Conservation (phyloP, 2,888 invertebrate genomes). For the Amphipoea lucens region DNA sequence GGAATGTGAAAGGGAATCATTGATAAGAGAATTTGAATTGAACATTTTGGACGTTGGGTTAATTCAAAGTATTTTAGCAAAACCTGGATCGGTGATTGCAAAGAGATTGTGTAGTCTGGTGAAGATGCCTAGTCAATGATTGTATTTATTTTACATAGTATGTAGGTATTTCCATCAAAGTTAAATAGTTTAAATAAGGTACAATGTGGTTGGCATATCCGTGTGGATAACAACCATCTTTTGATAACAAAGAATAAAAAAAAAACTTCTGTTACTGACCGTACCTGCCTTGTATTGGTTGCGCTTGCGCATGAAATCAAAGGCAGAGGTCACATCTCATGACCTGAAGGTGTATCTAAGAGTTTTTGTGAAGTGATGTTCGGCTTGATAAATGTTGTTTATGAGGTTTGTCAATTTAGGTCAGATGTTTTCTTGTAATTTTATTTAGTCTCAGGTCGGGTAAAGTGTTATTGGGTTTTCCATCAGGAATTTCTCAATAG, state of each 20-base stretch:
- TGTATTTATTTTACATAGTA: too few relatives aligned
- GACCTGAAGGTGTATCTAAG: slow-evolving; percentile 17
- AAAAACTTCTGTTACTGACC: not conserved
- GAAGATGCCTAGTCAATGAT: too few relatives aligned
- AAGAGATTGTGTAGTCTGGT: too few relatives aligned
- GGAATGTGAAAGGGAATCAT: not conserved
- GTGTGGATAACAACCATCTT: not conserved
- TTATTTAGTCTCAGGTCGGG: too few relatives aligned
- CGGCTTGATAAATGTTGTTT: not conserved
- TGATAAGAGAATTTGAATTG: not conserved
- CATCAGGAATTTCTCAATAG: not conserved
- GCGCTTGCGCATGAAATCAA: slow-evolving; percentile 39
- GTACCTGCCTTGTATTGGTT: slow-evolving; percentile 2
- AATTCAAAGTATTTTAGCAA: too few relatives aligned
- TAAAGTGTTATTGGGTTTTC: too few relatives aligned
- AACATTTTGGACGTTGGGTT: not conserved
- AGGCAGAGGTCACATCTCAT: slow-evolving; percentile 44
- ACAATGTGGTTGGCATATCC: not conserved
- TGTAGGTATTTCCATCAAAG: not conserved
- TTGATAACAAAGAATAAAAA: not conserved
- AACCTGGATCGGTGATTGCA: too few relatives aligned
- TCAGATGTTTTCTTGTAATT: not conserved
- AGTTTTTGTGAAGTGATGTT: not conserved
- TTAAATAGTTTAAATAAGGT: not conserved
- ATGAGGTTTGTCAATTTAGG: slow-evolving; percentile 9